Percentiles rank a stretch among this genome's conserved stretches.
phyloP scores from a whole-genome alignment of 2,113 vertebrate species.

The Charadrius vociferus region DNA sequence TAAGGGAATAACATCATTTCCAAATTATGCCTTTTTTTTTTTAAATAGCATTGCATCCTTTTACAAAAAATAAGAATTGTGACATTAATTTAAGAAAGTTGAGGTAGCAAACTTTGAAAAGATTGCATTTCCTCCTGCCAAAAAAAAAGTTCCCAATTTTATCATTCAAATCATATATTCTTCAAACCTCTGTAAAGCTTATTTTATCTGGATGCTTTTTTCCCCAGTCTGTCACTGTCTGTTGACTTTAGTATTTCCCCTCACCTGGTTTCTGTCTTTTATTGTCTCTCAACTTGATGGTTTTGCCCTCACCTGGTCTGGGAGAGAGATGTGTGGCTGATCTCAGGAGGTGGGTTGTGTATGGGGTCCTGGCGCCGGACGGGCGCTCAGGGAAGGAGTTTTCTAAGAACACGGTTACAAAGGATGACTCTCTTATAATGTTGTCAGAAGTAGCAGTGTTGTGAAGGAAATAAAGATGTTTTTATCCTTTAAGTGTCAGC shows the following conservation, averaged over 20 bases:
- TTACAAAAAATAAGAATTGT: background rate
- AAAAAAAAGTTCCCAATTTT: background rate
- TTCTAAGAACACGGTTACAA: background rate
- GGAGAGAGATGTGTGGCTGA: background rate
- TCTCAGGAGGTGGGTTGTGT: background rate
- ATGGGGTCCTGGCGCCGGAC: background rate
- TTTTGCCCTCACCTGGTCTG: background rate
- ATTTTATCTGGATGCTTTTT: background rate
- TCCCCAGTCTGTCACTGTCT: background rate
- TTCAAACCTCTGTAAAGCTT: background rate
- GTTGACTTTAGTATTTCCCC: background rate
- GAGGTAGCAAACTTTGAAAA: background rate
- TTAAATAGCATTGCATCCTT: background rate
- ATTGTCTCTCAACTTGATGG: background rate
- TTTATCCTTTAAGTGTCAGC: background rate
- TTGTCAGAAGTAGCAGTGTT: background rate
- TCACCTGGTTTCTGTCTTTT: background rate
- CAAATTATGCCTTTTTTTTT: background rate
- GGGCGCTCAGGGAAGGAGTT: background rate
- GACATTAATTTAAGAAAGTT: background rate
- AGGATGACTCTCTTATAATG: background rate
- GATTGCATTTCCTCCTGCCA: rapidly evolving
- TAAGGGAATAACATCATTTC: background rate
- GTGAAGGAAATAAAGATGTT: background rate
- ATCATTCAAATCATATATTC: background rate